Evolutionary conservation across 2,113 vertebrate genomes (phyloP).

Genomic region (Pollachius pollachius): DNA sequence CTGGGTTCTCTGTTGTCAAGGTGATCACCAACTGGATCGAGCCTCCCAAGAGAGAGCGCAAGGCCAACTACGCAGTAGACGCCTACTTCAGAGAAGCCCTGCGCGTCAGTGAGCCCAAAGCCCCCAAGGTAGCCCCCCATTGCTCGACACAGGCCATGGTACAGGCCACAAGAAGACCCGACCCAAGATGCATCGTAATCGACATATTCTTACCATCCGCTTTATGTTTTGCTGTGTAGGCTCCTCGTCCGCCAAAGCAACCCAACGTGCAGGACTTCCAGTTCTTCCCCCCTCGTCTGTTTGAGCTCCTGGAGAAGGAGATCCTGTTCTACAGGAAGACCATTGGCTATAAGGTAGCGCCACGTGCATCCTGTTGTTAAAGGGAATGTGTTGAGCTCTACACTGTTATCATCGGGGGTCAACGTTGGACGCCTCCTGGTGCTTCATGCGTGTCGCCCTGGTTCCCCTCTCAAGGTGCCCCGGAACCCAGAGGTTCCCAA

Average conservation of each 20-base stretch:
- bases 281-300: conserved; percentile 96
- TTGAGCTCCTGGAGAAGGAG: conserved; percentile 97
- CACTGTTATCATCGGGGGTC: neutral
- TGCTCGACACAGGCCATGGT: neutral
- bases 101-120: conserved; percentile 97
- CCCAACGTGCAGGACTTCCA: conserved; percentile 98
- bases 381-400: neutral
- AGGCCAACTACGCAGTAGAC: conserved; percentile 98
- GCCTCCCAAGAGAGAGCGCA: conserved; percentile 95
- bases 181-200: neutral
- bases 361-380: neutral
- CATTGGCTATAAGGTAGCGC: conserved; percentile 95
- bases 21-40: conserved; percentile 99
- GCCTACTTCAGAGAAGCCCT: conserved; percentile 98
- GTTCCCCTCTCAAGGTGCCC: conserved; percentile 79
- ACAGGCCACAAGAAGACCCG: neutral
- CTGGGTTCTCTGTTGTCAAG: conserved; percentile 43
- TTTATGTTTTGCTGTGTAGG: conserved; percentile 68
- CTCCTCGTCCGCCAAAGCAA: conserved; percentile 95
- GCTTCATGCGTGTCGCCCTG: neutral
- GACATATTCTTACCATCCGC: neutral
- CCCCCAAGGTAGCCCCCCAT: conserved; percentile 83
- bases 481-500: conserved; percentile 95
- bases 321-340: conserved; percentile 98
- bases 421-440: neutral